These are phyloP conservation scores for Dicyrtoma fusca DNA, from an alignment of 2,888 invertebrate genomes.

Conservation along the genomic window DNA sequence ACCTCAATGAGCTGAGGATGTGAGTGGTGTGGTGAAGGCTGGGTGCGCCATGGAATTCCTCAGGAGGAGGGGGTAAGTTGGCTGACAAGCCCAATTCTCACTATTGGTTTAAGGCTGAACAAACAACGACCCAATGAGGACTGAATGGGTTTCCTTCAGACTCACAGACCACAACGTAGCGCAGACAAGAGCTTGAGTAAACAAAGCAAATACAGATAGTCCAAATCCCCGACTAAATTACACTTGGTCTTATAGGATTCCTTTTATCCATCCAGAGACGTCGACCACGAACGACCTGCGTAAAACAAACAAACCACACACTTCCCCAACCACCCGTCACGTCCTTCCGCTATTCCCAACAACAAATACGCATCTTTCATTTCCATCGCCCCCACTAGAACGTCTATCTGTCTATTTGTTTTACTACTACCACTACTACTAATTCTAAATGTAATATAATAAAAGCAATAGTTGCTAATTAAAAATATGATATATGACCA, in stretches of 20 bases:
- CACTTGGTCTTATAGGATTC: slow-evolving; percentile 13
- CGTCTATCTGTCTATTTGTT: too few relatives aligned
- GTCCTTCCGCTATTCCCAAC: slow-evolving; percentile 22
- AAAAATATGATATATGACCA: too few relatives aligned
- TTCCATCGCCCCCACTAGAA: too few relatives aligned
- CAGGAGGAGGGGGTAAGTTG: slow-evolving; percentile 39
- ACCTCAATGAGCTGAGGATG: not conserved
- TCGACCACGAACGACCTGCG: slow-evolving; percentile 24
- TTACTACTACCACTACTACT: too few relatives aligned
- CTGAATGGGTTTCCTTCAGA: slow-evolving; percentile 10
- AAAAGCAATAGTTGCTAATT: too few relatives aligned
- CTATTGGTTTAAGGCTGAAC: slow-evolving; percentile 56
- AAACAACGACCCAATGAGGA: slow-evolving; percentile 55
- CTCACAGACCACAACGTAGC: slow-evolving; percentile 1
- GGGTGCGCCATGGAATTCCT: slow-evolving; percentile 21
- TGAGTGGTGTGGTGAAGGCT: not conserved
- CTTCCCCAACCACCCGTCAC: slow-evolving; percentile 21
- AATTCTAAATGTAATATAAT: too few relatives aligned
- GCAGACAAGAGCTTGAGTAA: slow-evolving; percentile 8
- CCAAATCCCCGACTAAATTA: slow-evolving; percentile 32
- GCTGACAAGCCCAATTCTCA: slow-evolving; percentile 45
- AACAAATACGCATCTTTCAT: slow-evolving; percentile 10
- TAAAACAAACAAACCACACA: slow-evolving; percentile 28
- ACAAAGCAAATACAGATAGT: slow-evolving; percentile 28
- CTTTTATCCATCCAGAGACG: slow-evolving; percentile 14